These are phyloP conservation scores for Chauna torquata DNA, from an alignment of 2,113 vertebrate genomes.

Conservation along the genomic window DNA sequence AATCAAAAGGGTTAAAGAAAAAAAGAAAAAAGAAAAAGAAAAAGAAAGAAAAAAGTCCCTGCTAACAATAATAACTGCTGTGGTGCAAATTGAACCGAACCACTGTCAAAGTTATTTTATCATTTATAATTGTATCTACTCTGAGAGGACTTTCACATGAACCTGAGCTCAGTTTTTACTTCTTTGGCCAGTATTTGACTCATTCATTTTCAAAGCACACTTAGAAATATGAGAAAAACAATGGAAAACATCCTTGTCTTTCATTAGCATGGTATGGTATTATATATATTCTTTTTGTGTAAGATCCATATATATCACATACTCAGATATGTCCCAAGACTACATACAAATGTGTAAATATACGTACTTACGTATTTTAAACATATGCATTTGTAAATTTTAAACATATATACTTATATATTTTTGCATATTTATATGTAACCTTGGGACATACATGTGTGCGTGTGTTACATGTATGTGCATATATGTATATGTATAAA, in stretches of 20 bases:
- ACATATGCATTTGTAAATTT: not conserved
- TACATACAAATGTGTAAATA: not conserved
- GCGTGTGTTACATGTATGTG: not conserved
- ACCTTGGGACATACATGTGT: not conserved
- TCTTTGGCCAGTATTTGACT: not conserved
- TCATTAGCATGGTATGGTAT: not conserved
- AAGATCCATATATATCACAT: not conserved
- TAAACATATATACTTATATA: not conserved
- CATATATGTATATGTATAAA: not conserved
- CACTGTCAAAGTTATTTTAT: constrained; percentile 6
- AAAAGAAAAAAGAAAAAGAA: not conserved
- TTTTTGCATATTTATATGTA: not conserved
- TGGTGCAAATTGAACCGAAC: not conserved
- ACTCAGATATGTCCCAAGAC: not conserved
- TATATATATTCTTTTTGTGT: not conserved
- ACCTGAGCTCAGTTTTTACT: not conserved
- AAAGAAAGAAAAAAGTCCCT: not conserved
- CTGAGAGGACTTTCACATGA: not conserved
- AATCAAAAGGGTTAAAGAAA: not conserved
- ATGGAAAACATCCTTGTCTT: not conserved
- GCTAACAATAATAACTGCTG: not conserved
- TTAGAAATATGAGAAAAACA: not conserved
- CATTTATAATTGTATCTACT: not conserved
- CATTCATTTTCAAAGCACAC: not conserved
- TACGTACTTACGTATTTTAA: not conserved